Base-by-base conservation (phyloP, 2,888 invertebrate species). In the Nephrotoma guestfalica region DNA sequence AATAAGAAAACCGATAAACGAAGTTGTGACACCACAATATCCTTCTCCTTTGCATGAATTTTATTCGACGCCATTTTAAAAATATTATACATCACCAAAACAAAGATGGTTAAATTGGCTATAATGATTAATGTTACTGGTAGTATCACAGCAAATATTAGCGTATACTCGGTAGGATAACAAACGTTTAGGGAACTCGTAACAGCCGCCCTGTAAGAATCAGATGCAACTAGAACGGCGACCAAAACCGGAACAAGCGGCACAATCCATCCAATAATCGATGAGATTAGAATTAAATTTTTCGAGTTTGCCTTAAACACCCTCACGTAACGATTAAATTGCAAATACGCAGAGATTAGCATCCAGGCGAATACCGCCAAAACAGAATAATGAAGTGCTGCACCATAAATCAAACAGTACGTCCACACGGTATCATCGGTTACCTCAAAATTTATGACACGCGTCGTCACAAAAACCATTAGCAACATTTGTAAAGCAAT, bases 281-380 rank as follows among this genome's bases (percentile, higher is more conserved):
- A 93, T 18, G 94, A 93, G 89, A 94, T 94, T 5, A 93, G 89
- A 89, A 95, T 93, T 89, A 94, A 95, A 87, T 93, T 92, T 0
- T 93, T 92, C 5, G 94, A 93, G 47, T 93, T 91, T 9, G 91
- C 90, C 0, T 92, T 92, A 86, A 95, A 91, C 0, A 95, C 94
- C 87, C 93, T 93, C 0, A 95, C 95, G 88, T 95, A 95, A 86
- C 94, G 92, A 87, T 94, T 92, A 89, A 95, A 95, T 90, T 95
- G 95, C 87, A 95, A 90, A 86, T 94, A 91, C 1, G 94, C 95
- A 87, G 95, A 94, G 86, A 95, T 94, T 40, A 95, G 90, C 95
- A 95, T 95, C 95, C 95, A 95, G 89, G 93, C 93, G 89, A 95
- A 95, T 88, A 94, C 93, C 2, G 94, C 93, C 85, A 95, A 90